phyloP scores from a whole-genome alignment of 2,888 invertebrate genomes.

The Isoperla grammatica region DNA sequence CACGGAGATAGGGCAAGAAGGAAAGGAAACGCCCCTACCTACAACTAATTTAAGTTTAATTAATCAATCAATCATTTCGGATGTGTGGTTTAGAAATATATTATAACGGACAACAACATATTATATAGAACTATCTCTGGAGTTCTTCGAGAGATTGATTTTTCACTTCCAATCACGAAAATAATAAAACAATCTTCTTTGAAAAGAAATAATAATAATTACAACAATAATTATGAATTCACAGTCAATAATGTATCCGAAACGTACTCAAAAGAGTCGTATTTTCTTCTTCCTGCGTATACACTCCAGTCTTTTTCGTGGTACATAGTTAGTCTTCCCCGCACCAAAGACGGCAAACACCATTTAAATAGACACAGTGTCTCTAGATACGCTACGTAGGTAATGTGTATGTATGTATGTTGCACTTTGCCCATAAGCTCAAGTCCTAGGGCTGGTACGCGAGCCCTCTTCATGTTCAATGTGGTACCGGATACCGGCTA shows the following conservation, averaged over 20 bases:
- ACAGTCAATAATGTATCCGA: not conserved
- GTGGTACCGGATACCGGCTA: too few species aligned
- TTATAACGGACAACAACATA: constrained; percentile 29
- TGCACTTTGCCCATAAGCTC: constrained; percentile 14
- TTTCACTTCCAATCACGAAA: constrained; percentile 14
- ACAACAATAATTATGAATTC: not conserved
- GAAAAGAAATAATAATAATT: not conserved
- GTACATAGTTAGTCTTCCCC: not conserved
- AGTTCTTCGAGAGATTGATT: not conserved
- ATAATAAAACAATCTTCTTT: not conserved
- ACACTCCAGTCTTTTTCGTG: not conserved
- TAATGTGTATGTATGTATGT: constrained; percentile 9
- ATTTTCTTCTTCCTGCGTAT: not conserved
- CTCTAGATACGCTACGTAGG: not conserved
- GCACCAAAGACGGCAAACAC: not conserved
- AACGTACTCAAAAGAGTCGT: not conserved
- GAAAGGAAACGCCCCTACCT: too few species aligned
- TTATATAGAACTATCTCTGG: constrained; percentile 26
- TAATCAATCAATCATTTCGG: constrained; percentile 5
- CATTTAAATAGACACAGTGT: not conserved
- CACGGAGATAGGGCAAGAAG: not conserved
- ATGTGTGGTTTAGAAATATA: constrained; percentile 19
- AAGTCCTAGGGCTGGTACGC: not conserved
- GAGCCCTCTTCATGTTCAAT: not conserved
- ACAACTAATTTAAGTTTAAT: not conserved